Conservation (phyloP, 2,797 vertebrate genomes). For the Notolabrus celidotus region DNA sequence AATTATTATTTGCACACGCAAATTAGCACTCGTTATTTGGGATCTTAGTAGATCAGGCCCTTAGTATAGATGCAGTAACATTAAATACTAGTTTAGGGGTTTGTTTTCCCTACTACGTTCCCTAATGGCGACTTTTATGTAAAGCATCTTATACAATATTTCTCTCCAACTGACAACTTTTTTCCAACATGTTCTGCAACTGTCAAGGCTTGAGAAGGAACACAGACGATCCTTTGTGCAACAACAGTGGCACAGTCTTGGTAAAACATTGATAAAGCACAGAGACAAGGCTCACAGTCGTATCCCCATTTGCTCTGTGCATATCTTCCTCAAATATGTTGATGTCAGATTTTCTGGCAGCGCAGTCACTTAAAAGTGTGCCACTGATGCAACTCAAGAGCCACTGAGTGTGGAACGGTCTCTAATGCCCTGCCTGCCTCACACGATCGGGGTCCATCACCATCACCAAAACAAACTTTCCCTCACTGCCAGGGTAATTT, state of each 20-base stretch:
- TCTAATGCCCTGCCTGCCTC: constrained; percentile 46
- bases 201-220: constrained; percentile 45
- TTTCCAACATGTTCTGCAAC: constrained; percentile 32
- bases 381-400: constrained; percentile 67
- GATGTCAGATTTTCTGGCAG: constrained; percentile 72
- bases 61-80: constrained; percentile 10
- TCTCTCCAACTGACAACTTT: constrained; percentile 27
- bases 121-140: constrained; percentile 9
- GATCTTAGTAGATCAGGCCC: too few relatives aligned
- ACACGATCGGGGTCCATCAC: constrained; percentile 65
- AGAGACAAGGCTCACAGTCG: constrained; percentile 45
- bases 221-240: constrained; percentile 35
- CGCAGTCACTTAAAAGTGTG: constrained; percentile 60
- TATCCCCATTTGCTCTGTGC: constrained; percentile 59
- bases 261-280: constrained; percentile 67
- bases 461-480: constrained; percentile 70
- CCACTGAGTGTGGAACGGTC: constrained; percentile 48
- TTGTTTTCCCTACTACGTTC: not conserved
- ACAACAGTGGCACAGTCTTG: constrained; percentile 38
- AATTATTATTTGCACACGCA: too few relatives aligned
- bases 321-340: constrained; percentile 70
- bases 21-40: too few relatives aligned
- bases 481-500: constrained; percentile 63
- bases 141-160: constrained; percentile 15
- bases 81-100: constrained; percentile 11